Percentiles rank a stretch among this genome's conserved stretches.
phyloP scores from a whole-genome alignment of 2,888 invertebrate species.

The Erebia epiphron region DNA sequence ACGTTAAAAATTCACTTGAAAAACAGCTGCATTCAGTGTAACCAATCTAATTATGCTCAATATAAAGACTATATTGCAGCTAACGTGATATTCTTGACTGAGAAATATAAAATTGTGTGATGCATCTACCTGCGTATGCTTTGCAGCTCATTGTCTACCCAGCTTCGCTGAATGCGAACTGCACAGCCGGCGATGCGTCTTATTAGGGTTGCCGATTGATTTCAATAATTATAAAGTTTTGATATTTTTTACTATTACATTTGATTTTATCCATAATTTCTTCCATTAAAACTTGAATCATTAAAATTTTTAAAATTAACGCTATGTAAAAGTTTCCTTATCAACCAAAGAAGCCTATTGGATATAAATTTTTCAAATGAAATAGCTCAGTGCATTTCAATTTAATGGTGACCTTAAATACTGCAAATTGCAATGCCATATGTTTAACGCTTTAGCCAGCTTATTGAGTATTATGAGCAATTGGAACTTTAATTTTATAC shows the following conservation, averaged over 20 bases:
- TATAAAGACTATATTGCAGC: conserved; percentile 44
- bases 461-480: no score
- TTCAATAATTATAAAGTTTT: conserved; percentile 22
- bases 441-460: no score
- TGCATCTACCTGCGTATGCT: conserved; percentile 76
- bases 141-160: conserved; percentile 76
- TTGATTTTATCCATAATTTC: not conserved
- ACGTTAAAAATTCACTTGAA: conserved; percentile 31
- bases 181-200: conserved; percentile 71
- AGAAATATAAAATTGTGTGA: conserved; percentile 48
- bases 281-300: no score
- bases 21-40: conserved; percentile 6
- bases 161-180: conserved; percentile 63
- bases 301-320: no score
- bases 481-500: no score
- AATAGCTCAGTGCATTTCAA: no score
- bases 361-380: no score
- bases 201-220: conserved; percentile 65
- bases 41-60: conserved; percentile 38
- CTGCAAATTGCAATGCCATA: no score
- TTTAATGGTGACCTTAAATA: no score
- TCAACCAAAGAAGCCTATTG: no score
- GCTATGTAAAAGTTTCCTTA: no score
- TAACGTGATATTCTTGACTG: conserved; percentile 32
- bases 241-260: not conserved